Conservation (phyloP, 2,797 vertebrate genomes). For the Bufotes viridis region DNA sequence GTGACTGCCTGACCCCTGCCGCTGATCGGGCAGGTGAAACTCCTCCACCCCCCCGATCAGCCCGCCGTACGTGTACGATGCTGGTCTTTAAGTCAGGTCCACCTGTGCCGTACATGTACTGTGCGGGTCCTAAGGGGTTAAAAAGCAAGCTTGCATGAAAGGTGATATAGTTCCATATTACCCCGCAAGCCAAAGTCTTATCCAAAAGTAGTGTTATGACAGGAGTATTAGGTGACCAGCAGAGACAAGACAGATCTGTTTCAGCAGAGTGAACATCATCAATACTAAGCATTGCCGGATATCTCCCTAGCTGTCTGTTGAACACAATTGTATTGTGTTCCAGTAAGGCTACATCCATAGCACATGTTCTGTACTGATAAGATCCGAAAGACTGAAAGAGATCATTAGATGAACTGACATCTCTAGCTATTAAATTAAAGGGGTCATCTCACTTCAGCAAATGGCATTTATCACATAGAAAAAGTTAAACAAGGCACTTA, state of each 20-base stretch:
- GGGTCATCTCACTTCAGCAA: too few relatives aligned
- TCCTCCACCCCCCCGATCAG: too few relatives aligned
- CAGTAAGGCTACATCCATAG: background rate
- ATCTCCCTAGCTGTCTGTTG: background rate
- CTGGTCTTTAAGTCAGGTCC: too few relatives aligned
- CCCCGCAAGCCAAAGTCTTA: background rate
- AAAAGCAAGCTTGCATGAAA: background rate
- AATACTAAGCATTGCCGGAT: background rate
- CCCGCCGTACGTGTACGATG: too few relatives aligned
- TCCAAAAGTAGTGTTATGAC: background rate
- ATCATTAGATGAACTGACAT: background rate
- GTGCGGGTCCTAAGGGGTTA: too few relatives aligned
- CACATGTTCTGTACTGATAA: background rate
- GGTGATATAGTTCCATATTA: background rate
- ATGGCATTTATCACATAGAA: too few relatives aligned
- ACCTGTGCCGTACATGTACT: too few relatives aligned
- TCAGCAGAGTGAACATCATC: background rate
- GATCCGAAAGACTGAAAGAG: background rate
- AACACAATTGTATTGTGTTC: background rate
- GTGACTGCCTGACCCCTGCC: too few relatives aligned
- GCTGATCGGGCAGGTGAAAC: too few relatives aligned
- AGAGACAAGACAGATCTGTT: background rate
- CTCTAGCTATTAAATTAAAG: too few relatives aligned
- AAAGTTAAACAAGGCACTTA: too few relatives aligned
- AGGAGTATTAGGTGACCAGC: background rate